phyloP scores from a whole-genome alignment of 1,140 invertebrate species.

The Dicyema japonicum region DNA sequence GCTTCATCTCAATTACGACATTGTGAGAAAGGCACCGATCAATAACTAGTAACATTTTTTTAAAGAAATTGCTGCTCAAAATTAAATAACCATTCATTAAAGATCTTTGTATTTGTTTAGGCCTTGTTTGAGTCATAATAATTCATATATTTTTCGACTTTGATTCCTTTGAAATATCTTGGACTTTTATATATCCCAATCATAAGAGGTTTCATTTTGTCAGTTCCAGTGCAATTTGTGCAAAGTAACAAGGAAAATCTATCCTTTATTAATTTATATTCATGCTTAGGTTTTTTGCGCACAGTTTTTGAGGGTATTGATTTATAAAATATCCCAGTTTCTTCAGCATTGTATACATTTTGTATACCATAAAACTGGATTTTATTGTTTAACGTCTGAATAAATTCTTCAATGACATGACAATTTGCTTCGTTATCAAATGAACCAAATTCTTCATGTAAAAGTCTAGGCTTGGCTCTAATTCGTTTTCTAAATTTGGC shows the following conservation, averaged over 20 bases:
- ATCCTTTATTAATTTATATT: conserved; percentile 1
- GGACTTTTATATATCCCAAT: conserved; percentile 6
- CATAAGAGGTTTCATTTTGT: conserved; percentile 7
- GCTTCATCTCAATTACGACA: too few relatives aligned
- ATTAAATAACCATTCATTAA: conserved; percentile 7
- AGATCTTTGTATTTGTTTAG: conserved; percentile 20
- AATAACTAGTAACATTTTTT: conserved; percentile 6
- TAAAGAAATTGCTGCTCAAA: conserved; percentile 6
- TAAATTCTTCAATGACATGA: too few relatives aligned
- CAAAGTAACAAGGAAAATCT: conserved; percentile 6
- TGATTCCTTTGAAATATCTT: conserved; percentile 5
- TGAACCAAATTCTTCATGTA: too few relatives aligned
- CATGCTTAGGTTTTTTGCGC: conserved; percentile 6
- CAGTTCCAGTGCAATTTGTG: conserved; percentile 6
- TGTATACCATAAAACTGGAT: conserved; percentile 14
- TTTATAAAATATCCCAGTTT: conserved; percentile 21
- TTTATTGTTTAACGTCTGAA: too few relatives aligned
- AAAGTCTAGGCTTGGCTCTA: too few relatives aligned
- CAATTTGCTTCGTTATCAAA: too few relatives aligned
- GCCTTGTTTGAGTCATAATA: conserved; percentile 15
- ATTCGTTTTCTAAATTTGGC: too few relatives aligned
- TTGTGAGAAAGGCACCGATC: conserved; percentile 12
- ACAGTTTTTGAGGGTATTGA: conserved; percentile 16
- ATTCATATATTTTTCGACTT: conserved; percentile 8
- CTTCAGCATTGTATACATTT: conserved; percentile 21